phyloP scores from a whole-genome alignment of 2,888 invertebrate genomes.

The Drosophila putrida region DNA sequence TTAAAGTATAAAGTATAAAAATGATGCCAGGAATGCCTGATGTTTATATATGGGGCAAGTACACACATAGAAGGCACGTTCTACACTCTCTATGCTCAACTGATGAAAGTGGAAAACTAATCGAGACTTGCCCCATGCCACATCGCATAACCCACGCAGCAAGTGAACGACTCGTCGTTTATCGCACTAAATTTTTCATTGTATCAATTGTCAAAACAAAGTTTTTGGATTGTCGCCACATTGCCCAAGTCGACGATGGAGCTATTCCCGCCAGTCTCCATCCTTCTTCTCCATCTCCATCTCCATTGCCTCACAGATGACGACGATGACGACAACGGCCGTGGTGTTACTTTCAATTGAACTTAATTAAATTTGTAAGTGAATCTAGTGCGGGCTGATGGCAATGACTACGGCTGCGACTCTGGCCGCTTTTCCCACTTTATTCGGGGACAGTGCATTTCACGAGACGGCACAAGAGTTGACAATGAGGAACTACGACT shows the following conservation, averaged over 20 bases:
- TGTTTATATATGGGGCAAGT: slow-evolving; percentile 52
- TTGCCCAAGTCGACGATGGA: slow-evolving; percentile 49
- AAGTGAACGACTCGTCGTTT: slow-evolving; percentile 45
- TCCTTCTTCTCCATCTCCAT: slow-evolving; percentile 11
- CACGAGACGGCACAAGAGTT: slow-evolving; percentile 43
- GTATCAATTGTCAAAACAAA: slow-evolving; percentile 81
- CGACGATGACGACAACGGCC: slow-evolving; percentile 44
- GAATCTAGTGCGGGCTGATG: slow-evolving; percentile 84
- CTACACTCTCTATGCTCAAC: not conserved
- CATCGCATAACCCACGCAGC: slow-evolving; percentile 61
- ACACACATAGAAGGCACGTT: slow-evolving; percentile 29
- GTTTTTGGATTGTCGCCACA: slow-evolving; percentile 74
- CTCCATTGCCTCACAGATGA: slow-evolving; percentile 16
- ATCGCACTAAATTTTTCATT: slow-evolving; percentile 80
- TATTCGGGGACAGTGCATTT: slow-evolving; percentile 41
- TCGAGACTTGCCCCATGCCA: slow-evolving; percentile 48
- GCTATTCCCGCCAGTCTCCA: slow-evolving; percentile 1
- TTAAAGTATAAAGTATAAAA: slow-evolving; percentile 45
- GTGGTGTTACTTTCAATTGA: slow-evolving; percentile 84
- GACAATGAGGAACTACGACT: slow-evolving; percentile 56
- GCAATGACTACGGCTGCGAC: slow-evolving; percentile 25
- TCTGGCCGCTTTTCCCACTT: slow-evolving; percentile 27
- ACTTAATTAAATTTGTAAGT: slow-evolving; percentile 86
- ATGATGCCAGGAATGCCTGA: slow-evolving; percentile 72
- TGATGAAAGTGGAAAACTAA: slow-evolving; percentile 67